phyloP scores from a whole-genome alignment of 2,888 invertebrate genomes.

The Octonoba sinensis region DNA sequence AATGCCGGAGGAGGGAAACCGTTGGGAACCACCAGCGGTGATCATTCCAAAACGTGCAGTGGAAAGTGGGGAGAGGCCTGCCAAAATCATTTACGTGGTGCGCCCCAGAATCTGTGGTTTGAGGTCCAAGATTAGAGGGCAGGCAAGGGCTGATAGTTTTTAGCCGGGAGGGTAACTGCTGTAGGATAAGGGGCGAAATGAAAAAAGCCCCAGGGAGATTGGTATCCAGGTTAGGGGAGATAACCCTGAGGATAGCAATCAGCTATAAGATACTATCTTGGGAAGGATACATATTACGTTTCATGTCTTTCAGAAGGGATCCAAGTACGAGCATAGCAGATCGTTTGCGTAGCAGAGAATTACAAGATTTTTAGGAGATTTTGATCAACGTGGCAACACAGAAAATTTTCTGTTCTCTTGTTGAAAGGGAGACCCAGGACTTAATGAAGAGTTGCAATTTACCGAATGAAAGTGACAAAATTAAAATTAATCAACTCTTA shows the following conservation, averaged over 20 bases:
- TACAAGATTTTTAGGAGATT: too few species aligned
- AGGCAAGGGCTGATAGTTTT: slow-evolving; percentile 31
- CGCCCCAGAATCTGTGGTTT: slow-evolving; percentile 32
- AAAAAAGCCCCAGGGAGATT: slow-evolving; percentile 41
- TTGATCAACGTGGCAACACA: too few species aligned
- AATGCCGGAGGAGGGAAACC: too few species aligned
- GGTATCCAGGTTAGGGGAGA: slow-evolving; percentile 28
- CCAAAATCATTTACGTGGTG: slow-evolving; percentile 39
- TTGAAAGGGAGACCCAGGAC: too few species aligned
- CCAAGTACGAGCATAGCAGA: too few species aligned
- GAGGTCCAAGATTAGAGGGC: slow-evolving; percentile 40
- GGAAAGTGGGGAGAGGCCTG: neutral
- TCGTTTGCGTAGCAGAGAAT: too few species aligned
- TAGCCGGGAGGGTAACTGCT: slow-evolving; percentile 16
- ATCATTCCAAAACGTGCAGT: slow-evolving; percentile 44
- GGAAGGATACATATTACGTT: slow-evolving; percentile 1
- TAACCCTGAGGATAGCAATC: slow-evolving; percentile 27
- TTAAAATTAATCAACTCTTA: too few species aligned
- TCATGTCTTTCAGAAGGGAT: neutral
- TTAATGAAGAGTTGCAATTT: too few species aligned
- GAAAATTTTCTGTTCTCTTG: too few species aligned
- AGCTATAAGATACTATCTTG: neutral
- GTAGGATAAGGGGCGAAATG: slow-evolving; percentile 8
- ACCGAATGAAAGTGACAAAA: too few species aligned
- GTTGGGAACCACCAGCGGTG: slow-evolving; percentile 16